Base-by-base conservation (phyloP, 53 echinoderm and acorn worm species). In the Hippasteria phrygiana region DNA sequence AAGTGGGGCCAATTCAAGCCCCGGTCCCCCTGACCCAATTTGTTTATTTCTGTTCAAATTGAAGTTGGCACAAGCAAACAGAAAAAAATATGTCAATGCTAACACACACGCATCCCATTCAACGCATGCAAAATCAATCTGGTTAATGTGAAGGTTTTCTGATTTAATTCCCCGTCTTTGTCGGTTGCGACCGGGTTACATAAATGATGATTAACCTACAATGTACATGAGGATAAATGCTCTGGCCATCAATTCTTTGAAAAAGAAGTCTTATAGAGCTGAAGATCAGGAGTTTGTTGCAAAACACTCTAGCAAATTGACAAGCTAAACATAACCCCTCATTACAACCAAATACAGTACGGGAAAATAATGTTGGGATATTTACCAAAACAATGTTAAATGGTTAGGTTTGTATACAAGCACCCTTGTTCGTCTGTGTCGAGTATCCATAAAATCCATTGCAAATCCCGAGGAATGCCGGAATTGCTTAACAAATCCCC, bases 381-480 rank as follows among this genome's bases (percentile, higher is more conserved):
- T n/a, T n/a, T n/a, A n/a, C n/a, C n/a, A n/a, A n/a, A n/a, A n/a
- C n/a, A n/a, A n/a, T n/a, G n/a, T n/a, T n/a, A n/a, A n/a, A n/a
- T n/a, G n/a, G n/a, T n/a, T n/a, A n/a, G n/a, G n/a, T n/a, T n/a
- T n/a, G n/a, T n/a, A n/a, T n/a, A n/a, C n/a, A n/a, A n/a, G n/a
- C n/a, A 54, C 26, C 6, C 59, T 59, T 51, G 51, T 51, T 59
- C 26, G 26, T 59, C 59, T 18, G 20, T 59, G 22, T 24, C n/a
- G 17, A 59, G 26, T 24, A 24, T 2, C 59, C 59, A 3, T 24
- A 26, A 12, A 59, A 59, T 8, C 24, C 59, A 79, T 6, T 6
- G 4, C 35, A 56, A 79, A 59, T 79, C 79, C 59, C 56, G 3
- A 16, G 79, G 39, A 79, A 79, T 79, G 56, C 62, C 5, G 27